Conservation (phyloP, 2,113 vertebrate genomes). For the Tragulus kanchil region DNA sequence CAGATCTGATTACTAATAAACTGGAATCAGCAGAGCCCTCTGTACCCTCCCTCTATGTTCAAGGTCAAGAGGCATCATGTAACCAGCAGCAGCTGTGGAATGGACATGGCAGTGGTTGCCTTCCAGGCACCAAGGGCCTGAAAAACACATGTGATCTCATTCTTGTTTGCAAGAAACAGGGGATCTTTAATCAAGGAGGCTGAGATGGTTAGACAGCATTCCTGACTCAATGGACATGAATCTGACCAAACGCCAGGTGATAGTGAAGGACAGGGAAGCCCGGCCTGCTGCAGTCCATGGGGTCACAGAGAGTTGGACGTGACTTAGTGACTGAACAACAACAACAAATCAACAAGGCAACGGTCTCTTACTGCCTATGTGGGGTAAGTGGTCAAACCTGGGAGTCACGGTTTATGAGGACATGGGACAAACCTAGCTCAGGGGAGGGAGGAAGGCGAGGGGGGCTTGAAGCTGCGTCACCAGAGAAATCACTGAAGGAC, state of each 20-base stretch:
- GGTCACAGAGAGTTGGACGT: background rate
- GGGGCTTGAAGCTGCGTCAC: background rate
- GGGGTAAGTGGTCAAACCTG: background rate
- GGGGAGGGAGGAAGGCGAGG: background rate
- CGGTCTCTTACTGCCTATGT: background rate
- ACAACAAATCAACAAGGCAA: accelerated
- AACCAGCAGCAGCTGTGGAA: background rate
- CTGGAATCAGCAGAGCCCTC: background rate
- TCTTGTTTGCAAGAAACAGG: background rate
- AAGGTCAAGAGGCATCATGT: background rate
- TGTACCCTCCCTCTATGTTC: background rate
- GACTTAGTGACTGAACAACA: background rate
- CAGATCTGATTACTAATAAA: background rate
- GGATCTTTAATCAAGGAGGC: background rate
- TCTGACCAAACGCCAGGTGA: background rate
- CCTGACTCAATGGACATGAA: background rate
- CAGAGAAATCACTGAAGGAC: background rate
- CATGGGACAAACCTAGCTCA: background rate
- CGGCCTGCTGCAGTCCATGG: background rate
- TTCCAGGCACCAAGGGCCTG: background rate
- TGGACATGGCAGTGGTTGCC: background rate
- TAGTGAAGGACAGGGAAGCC: background rate
- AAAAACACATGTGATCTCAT: background rate
- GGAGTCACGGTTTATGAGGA: background rate
- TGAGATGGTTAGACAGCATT: background rate